Percentiles rank a stretch among this genome's conserved stretches.
Conservation (phyloP, 2,113 vertebrate species). For the Chrysochloris asiatica region DNA sequence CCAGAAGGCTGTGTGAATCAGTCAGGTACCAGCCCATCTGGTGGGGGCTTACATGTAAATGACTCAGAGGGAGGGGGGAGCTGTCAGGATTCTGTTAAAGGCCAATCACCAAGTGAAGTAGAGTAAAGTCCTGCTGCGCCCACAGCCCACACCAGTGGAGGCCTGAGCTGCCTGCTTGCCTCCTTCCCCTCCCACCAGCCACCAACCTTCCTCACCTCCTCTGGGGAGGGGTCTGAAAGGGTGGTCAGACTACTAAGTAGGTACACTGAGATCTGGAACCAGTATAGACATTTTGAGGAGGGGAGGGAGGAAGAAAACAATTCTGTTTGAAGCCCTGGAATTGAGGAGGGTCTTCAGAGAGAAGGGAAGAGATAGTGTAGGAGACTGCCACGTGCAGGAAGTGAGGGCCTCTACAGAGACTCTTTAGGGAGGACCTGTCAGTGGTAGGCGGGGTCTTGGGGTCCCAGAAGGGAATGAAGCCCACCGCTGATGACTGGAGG, state of each 20-base stretch:
- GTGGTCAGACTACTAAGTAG: background rate
- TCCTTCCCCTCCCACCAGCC: background rate
- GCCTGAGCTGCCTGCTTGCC: too few species aligned
- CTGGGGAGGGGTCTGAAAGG: background rate
- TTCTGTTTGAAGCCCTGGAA: background rate
- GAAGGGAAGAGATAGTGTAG: too few species aligned
- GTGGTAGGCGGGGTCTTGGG: background rate
- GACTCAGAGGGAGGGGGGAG: background rate
- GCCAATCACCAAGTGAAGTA: background rate
- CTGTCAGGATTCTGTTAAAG: background rate
- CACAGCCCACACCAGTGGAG: background rate
- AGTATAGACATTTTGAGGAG: background rate
- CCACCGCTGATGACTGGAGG: background rate
- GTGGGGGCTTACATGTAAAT: background rate
- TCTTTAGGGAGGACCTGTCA: background rate
- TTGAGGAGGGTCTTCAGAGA: too few species aligned
- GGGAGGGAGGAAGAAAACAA: background rate
- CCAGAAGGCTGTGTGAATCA: constrained; percentile 5
- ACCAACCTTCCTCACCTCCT: background rate
- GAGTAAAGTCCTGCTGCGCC: background rate
- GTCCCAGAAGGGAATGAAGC: background rate
- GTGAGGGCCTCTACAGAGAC: too few species aligned
- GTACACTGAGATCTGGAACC: background rate
- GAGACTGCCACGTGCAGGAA: too few species aligned
- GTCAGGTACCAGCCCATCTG: background rate